Base-by-base conservation (phyloP, 2,113 vertebrate species). In the Embiotoca jacksoni region DNA sequence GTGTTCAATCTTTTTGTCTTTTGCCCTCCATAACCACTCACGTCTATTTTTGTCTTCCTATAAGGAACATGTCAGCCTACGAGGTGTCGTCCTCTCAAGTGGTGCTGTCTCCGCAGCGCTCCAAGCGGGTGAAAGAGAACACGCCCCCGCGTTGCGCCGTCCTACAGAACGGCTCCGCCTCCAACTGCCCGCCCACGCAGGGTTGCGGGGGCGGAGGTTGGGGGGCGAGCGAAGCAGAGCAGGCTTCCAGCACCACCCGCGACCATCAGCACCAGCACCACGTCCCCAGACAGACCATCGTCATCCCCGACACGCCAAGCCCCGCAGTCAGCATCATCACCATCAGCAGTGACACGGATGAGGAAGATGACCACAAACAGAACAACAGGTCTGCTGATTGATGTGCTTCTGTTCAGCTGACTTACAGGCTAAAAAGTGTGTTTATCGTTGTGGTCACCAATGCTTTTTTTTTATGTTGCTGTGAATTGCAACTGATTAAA, bases 261-360 rank as follows among this genome's bases (percentile, higher is more conserved):
- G 96, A 97, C 83, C 92, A 93, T 66, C 96, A 95, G 90, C 94
- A 96, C 75, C 96, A 97, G 94, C 32, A 96, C 95, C 95, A 97
- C 92, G 87, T 90, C 32, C 93, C 92, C 49, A 95, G 97, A 61
- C 98, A 99, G 90, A 98, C 98, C 6, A 99, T 99, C 46, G 88
- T 99, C 93, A 99, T 99, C 91, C 97, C 97, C 0, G 98, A 99
- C 93, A 99, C 98, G 31, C 98, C 98, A 56, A 99, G 98, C 94
- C 98, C 98, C 0, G 96, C 97, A 0, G 97, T 99, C 92, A 99
- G 97, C 82, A 97, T 99, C 95, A 99, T 99, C 94, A 99, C 98
- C 90, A 99, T 99, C 95, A 99, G 98, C 95, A 99, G 98, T 1
- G 98, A 99, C 95, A 99, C 98, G 0, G 98, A 99, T 0, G 98